phyloP scores from a whole-genome alignment of 2,113 vertebrate species.

The Periophthalmodon schlosseri region DNA sequence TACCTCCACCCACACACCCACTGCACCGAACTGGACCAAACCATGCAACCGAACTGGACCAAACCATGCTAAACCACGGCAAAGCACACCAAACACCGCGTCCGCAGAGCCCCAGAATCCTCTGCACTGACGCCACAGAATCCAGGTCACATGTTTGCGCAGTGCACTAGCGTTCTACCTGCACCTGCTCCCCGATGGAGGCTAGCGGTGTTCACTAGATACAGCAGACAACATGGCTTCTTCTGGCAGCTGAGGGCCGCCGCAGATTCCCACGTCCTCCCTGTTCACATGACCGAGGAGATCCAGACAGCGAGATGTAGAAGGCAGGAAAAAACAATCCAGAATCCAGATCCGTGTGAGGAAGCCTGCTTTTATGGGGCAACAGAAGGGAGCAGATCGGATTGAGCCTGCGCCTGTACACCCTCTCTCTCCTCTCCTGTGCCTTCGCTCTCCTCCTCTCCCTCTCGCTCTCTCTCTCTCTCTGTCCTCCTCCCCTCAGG shows the following conservation, averaged over 20 bases:
- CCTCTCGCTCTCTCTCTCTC: not conserved
- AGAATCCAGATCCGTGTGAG: constrained; percentile 7
- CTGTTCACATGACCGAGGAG: constrained; percentile 43
- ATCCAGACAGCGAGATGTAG: constrained; percentile 6
- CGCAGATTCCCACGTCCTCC: constrained; percentile 57
- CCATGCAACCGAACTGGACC: constrained; percentile 8
- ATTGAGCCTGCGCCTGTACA: constrained; percentile 50
- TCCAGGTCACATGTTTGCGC: constrained; percentile 51
- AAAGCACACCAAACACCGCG: not conserved
- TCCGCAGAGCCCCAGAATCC: not conserved
- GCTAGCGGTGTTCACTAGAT: constrained; percentile 50
- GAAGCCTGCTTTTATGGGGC: constrained; percentile 25
- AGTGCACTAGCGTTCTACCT: constrained; percentile 29
- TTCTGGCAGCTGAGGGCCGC: constrained; percentile 50
- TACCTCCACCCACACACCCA: constrained; percentile 11
- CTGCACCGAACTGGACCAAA: constrained; percentile 8
- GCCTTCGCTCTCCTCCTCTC: not conserved
- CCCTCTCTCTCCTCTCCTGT: not conserved
- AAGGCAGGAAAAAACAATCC: not conserved
- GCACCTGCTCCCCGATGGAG: constrained; percentile 16
- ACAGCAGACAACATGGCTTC: constrained; percentile 26
- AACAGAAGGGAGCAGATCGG: constrained; percentile 39
- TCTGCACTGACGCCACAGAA: constrained; percentile 31
- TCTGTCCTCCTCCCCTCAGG: not conserved
- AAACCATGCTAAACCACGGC: not conserved